Evolutionary conservation across 1,140 invertebrate species (phyloP).

Genomic region (Conus ventricosus): DNA sequence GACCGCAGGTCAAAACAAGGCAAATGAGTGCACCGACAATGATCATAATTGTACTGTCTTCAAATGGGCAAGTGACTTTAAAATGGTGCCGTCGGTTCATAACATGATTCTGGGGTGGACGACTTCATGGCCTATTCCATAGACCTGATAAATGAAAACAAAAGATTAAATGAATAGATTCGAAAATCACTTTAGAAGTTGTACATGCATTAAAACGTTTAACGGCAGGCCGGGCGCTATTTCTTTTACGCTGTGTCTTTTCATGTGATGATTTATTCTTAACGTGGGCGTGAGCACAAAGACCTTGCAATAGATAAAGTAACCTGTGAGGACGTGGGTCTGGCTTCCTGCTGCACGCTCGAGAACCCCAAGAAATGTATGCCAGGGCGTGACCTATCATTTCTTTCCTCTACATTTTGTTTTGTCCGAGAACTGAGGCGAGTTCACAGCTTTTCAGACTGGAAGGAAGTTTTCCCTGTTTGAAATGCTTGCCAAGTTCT

Average conservation of each 20-base stretch:
- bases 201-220: background rate
- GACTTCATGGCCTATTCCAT: background rate
- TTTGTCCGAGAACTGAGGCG: no score
- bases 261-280: background rate
- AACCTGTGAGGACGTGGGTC: no score
- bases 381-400: no score
- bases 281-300: background rate
- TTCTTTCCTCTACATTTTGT: no score
- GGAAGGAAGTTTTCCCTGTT: no score
- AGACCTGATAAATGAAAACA: background rate
- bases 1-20: slow-evolving; percentile 32
- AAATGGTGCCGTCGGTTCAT: background rate
- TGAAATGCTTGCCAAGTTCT: no score
- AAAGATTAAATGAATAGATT: no score
- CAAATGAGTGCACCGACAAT: slow-evolving; percentile 16
- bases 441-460: no score
- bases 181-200: background rate
- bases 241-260: background rate
- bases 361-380: no score
- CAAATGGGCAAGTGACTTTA: background rate
- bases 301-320: no score
- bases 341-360: no score
- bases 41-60: background rate
- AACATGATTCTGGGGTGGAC: background rate
- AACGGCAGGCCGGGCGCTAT: background rate